Evolutionary conservation across 2,797 vertebrate species (phyloP), one percentile per base, ranked within the genome.

Genomic region (Trachops cirrhosus): DNA sequence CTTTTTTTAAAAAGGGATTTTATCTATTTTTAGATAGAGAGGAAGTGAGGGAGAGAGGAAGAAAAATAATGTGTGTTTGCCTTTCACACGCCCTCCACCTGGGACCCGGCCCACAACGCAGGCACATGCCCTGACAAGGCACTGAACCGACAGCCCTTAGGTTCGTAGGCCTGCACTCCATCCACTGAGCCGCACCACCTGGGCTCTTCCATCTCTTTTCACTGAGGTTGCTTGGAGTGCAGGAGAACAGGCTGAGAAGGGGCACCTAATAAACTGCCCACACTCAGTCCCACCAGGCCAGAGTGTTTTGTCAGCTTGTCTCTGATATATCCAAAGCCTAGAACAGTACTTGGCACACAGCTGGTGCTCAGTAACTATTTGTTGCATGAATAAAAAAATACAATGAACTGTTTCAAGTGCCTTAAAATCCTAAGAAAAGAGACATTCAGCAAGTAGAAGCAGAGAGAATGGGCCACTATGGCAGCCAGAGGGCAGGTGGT

Each of bases 361-460:
- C 52, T 87, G 19, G 5, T 54, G 34, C 57, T 52, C 77, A 78
- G 34, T 68, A 92, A 90, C 52, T 86, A 68, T 70, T 84, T 92
- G 85, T 34, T 62, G 29, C 80, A 37, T 85, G 54, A 67, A 87
- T 92, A 82, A 89, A 71, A 46, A 87, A 96, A 86, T 32, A 94
- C 67, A 96, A 78, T 37, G 54, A 93, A 24, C 50, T 59, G 21
- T 50, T 93, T 97, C 92, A 48, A 89, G 24, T 62, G 79, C 15
- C 37, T 79, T 77, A 80, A 91, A 88, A 59, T 34, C 57, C 46
- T 39, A 39, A 88, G 80, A 87, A 92, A 73, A 82, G 62, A 92
- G 70, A 39, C 41, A 73, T 82, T 70, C 24, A 37, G 67, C 75
- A 90, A 39, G 71, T 68, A 74, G 89, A 91, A 86, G 22, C 77